phyloP scores from a whole-genome alignment of 2,113 vertebrate species.

The Takifugu bimaculatus region DNA sequence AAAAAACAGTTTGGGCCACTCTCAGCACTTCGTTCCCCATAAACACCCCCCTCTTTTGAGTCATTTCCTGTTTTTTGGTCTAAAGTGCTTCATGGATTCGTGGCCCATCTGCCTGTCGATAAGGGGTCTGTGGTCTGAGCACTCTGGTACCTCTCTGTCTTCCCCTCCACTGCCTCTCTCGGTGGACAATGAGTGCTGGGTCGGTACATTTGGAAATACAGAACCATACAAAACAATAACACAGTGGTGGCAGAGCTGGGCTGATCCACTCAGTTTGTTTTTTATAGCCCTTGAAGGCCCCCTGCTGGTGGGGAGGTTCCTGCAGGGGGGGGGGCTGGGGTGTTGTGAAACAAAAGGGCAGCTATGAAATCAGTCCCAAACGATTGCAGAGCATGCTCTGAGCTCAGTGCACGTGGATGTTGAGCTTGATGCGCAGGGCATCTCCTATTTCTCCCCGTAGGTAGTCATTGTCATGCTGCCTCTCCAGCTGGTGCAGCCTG shows the following conservation, averaged over 20 bases:
- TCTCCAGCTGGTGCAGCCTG: conserved; percentile 77
- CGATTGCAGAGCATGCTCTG: conserved; percentile 15
- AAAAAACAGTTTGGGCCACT: conserved; percentile 25
- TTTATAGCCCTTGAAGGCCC: conserved; percentile 58
- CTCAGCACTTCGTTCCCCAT: conserved; percentile 38
- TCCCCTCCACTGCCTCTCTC: conserved; percentile 42
- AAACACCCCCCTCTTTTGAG: conserved; percentile 7
- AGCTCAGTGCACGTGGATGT: conserved; percentile 86
- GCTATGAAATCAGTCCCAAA: conserved; percentile 58
- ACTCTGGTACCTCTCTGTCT: conserved; percentile 57
- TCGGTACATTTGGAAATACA: conserved; percentile 35
- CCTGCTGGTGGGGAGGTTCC: conserved; percentile 47
- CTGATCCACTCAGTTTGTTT: conserved; percentile 75
- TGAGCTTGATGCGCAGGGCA: conserved; percentile 85
- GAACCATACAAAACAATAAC: conserved; percentile 60
- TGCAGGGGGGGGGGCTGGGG: conserved; percentile 12
- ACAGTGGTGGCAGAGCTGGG: conserved; percentile 67
- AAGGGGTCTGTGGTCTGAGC: conserved; percentile 40
- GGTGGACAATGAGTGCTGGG: conserved; percentile 41
- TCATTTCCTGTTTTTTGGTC: conserved; percentile 11
- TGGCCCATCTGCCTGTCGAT: conserved; percentile 33
- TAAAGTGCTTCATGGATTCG: conserved; percentile 52
- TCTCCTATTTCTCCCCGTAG: conserved; percentile 80
- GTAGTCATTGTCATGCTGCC: conserved; percentile 83
- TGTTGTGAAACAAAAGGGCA: conserved; percentile 22